Percentiles rank a stretch among this genome's conserved stretches.
These are phyloP conservation scores for Diadophis punctatus DNA, from an alignment of 2,113 vertebrate species.

Conservation along the genomic window DNA sequence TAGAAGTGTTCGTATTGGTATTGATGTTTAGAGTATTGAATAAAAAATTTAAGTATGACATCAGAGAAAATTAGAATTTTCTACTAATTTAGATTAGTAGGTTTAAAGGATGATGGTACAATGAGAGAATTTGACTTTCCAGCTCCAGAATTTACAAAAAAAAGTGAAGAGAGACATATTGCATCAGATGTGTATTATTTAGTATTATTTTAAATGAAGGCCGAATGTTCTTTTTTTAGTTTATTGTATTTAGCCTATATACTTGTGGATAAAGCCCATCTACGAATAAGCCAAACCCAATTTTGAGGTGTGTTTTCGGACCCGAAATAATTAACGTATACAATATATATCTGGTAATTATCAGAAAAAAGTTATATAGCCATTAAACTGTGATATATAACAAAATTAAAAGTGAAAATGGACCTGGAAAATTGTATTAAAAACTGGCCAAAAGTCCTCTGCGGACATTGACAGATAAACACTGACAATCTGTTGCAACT, in stretches of 20 bases:
- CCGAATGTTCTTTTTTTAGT: neutral
- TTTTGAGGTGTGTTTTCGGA: neutral
- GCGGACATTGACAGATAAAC: neutral
- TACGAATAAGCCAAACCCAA: neutral
- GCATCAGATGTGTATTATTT: neutral
- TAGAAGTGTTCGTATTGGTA: neutral
- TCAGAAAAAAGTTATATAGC: neutral
- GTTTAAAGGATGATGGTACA: neutral
- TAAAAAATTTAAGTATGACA: neutral
- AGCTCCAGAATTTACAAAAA: neutral
- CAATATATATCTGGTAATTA: neutral
- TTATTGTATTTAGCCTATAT: neutral
- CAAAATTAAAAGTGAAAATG: neutral
- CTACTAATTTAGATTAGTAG: neutral
- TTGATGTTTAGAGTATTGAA: neutral
- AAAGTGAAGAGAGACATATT: neutral
- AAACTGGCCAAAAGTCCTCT: neutral
- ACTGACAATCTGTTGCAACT: neutral
- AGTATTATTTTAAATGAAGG: neutral
- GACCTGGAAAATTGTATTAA: neutral
- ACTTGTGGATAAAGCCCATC: neutral
- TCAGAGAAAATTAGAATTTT: neutral
- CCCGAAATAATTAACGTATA: neutral
- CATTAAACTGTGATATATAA: neutral
- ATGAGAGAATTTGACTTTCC: neutral